These are phyloP conservation scores for Solea senegalensis DNA, from an alignment of 2,113 vertebrate genomes.

Conservation along the genomic window DNA sequence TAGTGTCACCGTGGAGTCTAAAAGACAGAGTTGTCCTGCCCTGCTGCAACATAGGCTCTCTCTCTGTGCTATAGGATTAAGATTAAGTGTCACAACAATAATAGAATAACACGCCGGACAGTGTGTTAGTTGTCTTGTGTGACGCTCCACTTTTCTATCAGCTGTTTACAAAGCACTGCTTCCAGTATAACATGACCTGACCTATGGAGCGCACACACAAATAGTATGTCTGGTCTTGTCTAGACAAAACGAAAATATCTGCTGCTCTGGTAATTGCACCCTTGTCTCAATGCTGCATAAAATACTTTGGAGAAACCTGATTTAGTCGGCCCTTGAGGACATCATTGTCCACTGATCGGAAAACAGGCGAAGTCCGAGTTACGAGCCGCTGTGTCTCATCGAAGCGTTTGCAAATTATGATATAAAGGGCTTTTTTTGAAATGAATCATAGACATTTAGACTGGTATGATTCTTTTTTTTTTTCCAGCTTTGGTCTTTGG, in stretches of 20 bases:
- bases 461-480: no score
- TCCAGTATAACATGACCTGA: slow-evolving; percentile 46
- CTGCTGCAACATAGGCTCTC: neutral
- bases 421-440: neutral
- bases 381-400: neutral
- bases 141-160: slow-evolving; percentile 16
- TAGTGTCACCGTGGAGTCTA: neutral
- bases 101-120: slow-evolving; percentile 3
- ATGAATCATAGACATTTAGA: no score
- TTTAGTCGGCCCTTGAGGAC: slow-evolving; percentile 45
- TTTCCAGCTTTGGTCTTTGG: no score
- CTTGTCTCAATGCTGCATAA: slow-evolving; percentile 53
- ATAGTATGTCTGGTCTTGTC: slow-evolving; percentile 66
- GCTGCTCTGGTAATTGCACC: slow-evolving; percentile 67
- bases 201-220: slow-evolving; percentile 48
- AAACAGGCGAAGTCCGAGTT: neutral
- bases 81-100: neutral
- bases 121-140: slow-evolving; percentile 2
- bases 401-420: neutral
- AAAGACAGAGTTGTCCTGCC: slow-evolving; percentile 11
- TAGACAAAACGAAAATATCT: slow-evolving; percentile 75
- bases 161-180: slow-evolving; percentile 33
- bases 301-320: slow-evolving; percentile 43
- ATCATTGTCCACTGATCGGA: neutral
- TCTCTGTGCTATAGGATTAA: slow-evolving; percentile 5